Evolutionary conservation across 2,888 invertebrate genomes (phyloP).

Genomic region (Autographa pulchrina): DNA sequence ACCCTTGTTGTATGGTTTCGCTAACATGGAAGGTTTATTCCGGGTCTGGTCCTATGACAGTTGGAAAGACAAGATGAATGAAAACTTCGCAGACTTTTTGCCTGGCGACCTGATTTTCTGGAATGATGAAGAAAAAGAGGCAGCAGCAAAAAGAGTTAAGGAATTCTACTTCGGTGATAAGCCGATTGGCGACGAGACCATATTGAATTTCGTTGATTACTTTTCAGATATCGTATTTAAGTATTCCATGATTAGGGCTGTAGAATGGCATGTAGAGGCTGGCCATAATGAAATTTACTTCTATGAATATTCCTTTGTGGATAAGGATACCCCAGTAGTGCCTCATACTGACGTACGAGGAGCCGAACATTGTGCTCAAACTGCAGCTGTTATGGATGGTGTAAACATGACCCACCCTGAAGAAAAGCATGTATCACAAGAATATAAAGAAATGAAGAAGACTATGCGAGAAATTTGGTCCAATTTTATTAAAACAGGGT

Average conservation of each 20-base stretch:
- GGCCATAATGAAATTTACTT: constrained; percentile 65
- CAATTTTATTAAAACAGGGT: constrained; percentile 71
- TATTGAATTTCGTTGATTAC: constrained; percentile 64
- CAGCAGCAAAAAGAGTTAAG: constrained; percentile 63
- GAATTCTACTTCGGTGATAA: constrained; percentile 66
- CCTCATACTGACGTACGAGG: constrained; percentile 61
- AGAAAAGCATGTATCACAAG: constrained; percentile 45
- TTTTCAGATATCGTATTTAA: constrained; percentile 66
- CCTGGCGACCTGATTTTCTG: constrained; percentile 70
- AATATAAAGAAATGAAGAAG: constrained; percentile 54
- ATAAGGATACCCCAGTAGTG: constrained; percentile 48
- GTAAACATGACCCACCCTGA: not conserved
- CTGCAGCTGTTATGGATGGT: constrained; percentile 57
- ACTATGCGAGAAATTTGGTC: constrained; percentile 65
- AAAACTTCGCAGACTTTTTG: constrained; percentile 74
- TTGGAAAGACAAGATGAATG: constrained; percentile 70
- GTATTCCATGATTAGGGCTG: constrained; percentile 56
- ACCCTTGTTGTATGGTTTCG: constrained; percentile 71
- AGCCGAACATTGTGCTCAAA: constrained; percentile 65
- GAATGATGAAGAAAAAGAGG: constrained; percentile 59
- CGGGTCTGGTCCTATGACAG: constrained; percentile 60
- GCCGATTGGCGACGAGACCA: constrained; percentile 51
- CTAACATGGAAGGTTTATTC: constrained; percentile 73
- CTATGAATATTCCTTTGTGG: constrained; percentile 66
- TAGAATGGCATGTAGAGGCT: constrained; percentile 57